Evolutionary conservation across 2,888 invertebrate genomes (phyloP), one percentile per base, ranked within the genome.

Genomic region (Toxonevra muliebris): DNA sequence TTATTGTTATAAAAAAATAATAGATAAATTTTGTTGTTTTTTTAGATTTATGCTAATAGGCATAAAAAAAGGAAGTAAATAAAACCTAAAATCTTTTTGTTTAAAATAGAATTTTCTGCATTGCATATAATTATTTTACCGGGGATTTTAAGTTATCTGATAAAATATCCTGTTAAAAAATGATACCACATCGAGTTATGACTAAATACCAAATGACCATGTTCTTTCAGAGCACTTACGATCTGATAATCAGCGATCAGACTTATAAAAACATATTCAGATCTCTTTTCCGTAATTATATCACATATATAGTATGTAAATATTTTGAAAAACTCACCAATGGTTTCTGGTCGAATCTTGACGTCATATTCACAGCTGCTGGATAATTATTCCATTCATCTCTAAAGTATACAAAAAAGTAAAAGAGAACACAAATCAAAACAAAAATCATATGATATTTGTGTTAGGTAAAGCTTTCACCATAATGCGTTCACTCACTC

Each of bases 321-420:
- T n/a, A 30, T 17, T n/a, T n/a, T n/a, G 11, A 10, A 40, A 20
- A 30, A 75, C 76, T 75, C 55, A 76, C 76, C 73, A 53, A 43
- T 71, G 30, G 30, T 40, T 68, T 69, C 57, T 72, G 73, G 54
- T 69, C 73, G 65, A 61, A 73, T 57, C 65, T 61, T 53, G 71
- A 55, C 15, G 71, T 50, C 57, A 68, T 62, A 58, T 62, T 65
- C 48, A 60, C 52, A 65, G 66, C 68, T 60, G 69, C 55, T 59
- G 55, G 55, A 19, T 62, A 65, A 55, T 66, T 58, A 19, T 74
- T 76, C 75, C 76, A 76, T 61, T 76, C 75, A 68, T 77, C 77
- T 72, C 77, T 79, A 58, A 45, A 53, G 73, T 63, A 75, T 71
- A 72, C 72, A 71, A 69, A 67, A 72, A 62, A 15, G 9, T 12